phyloP scores from a whole-genome alignment of 2,888 invertebrate species.

The Ceratothoa steindachneri region DNA sequence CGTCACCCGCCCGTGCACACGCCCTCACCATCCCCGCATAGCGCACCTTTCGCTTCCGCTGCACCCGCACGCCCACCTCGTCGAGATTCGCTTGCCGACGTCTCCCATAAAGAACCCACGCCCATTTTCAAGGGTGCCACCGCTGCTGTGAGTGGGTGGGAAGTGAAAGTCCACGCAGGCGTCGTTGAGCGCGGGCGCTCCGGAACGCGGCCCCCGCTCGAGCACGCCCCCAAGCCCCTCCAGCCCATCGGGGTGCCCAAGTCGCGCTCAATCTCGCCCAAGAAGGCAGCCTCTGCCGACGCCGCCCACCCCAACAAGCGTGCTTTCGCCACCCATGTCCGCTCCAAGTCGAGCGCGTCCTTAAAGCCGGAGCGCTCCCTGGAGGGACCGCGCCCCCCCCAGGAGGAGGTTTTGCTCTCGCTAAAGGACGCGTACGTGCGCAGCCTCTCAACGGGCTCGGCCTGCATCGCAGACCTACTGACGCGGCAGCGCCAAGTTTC shows the following conservation, averaged over 20 bases:
- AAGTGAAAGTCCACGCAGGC: background rate
- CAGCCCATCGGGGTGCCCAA: slow-evolving; percentile 25
- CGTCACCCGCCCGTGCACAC: background rate
- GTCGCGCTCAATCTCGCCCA: slow-evolving; percentile 37
- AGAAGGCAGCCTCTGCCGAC: slow-evolving; percentile 23
- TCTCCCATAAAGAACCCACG: slow-evolving; percentile 18
- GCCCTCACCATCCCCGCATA: background rate
- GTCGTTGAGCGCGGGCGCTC: background rate
- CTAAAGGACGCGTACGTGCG: slow-evolving; percentile 38
- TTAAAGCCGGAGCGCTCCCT: slow-evolving; percentile 32
- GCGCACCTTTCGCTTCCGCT: slow-evolving; percentile 2
- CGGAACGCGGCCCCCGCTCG: background rate
- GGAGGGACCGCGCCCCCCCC: background rate
- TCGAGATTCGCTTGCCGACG: slow-evolving; percentile 14
- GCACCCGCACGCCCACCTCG: slow-evolving; percentile 18
- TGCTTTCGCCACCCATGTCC: slow-evolving; percentile 36
- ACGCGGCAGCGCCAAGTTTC: slow-evolving; percentile 40
- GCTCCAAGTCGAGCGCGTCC: slow-evolving; percentile 43
- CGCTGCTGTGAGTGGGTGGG: background rate
- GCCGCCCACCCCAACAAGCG: slow-evolving; percentile 20
- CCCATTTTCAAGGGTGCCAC: slow-evolving; percentile 14
- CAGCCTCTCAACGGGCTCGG: slow-evolving; percentile 24
- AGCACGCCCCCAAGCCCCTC: background rate
- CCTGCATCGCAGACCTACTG: slow-evolving; percentile 38
- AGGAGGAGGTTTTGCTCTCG: slow-evolving; percentile 17